Conservation (phyloP, 2,797 vertebrate genomes). For the Lepidocolaptes lacrymiger region DNA sequence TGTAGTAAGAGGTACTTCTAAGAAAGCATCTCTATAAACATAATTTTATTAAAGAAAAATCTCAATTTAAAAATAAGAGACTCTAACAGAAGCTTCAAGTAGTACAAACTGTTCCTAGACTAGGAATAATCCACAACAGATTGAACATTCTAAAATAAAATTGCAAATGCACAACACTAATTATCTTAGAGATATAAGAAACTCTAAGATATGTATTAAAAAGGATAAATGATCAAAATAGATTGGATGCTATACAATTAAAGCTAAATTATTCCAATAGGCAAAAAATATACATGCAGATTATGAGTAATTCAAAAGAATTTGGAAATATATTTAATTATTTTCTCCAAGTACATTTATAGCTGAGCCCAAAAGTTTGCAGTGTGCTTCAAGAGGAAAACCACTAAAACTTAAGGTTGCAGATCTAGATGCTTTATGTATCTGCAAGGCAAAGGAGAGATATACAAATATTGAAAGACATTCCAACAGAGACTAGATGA, state of each 20-base stretch:
- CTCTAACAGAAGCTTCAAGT: background rate
- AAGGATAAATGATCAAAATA: background rate
- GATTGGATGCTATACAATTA: background rate
- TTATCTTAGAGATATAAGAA: conserved; percentile 1
- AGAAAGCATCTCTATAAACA: background rate
- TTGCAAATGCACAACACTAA: background rate
- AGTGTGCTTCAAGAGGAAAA: background rate
- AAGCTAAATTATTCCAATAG: background rate
- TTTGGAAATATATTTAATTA: background rate
- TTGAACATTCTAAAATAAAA: background rate
- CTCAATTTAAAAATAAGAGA: background rate
- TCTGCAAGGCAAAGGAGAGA: background rate
- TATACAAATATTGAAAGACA: background rate
- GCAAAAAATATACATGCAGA: background rate
- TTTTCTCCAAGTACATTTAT: background rate
- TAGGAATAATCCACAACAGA: conserved; percentile 12
- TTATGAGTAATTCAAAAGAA: background rate
- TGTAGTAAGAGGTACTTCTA: background rate
- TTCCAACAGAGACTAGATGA: background rate
- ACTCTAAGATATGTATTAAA: background rate
- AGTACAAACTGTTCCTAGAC: background rate
- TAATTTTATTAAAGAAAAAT: background rate
- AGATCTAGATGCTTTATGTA: background rate
- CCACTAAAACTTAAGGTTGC: background rate
- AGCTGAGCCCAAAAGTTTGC: background rate